Conservation (phyloP, 2,797 vertebrate species). For the Cetoscarus ocellatus region DNA sequence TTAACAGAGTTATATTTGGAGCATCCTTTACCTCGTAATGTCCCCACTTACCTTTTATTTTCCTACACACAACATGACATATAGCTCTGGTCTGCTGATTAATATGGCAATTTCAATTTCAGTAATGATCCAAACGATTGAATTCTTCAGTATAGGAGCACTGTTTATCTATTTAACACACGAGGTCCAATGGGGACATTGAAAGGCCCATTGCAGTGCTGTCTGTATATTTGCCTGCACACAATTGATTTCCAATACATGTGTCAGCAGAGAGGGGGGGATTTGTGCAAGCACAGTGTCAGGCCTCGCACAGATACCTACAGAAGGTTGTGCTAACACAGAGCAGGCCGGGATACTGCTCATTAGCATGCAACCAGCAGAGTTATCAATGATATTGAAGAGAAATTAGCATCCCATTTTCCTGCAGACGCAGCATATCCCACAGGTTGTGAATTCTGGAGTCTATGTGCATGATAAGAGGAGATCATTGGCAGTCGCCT, state of each 20-base stretch:
- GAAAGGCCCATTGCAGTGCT: slow-evolving; percentile 51
- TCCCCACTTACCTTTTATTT: slow-evolving; percentile 8
- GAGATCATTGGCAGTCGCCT: neutral
- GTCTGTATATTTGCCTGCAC: slow-evolving; percentile 59
- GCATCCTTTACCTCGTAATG: neutral
- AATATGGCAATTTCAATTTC: neutral
- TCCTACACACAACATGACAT: too few species aligned
- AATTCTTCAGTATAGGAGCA: neutral
- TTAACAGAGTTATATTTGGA: neutral
- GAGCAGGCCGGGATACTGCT: slow-evolving; percentile 22
- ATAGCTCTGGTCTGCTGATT: neutral
- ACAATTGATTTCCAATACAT: slow-evolving; percentile 75
- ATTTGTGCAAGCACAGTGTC: slow-evolving; percentile 44
- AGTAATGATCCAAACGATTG: slow-evolving; percentile 9
- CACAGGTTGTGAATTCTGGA: neutral
- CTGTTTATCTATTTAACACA: slow-evolving; percentile 40
- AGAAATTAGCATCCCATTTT: neutral
- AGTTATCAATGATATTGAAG: slow-evolving; percentile 17
- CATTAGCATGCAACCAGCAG: slow-evolving; percentile 9
- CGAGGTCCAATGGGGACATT: slow-evolving; percentile 37
- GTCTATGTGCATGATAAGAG: neutral
- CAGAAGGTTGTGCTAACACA: slow-evolving; percentile 13
- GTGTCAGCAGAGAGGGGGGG: slow-evolving; percentile 61
- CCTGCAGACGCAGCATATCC: neutral
- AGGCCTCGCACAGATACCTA: slow-evolving; percentile 19